Evolutionary conservation across 1,140 invertebrate species (phyloP), one percentile per base, ranked within the genome.

Genomic region (Euglossa dilemma): DNA sequence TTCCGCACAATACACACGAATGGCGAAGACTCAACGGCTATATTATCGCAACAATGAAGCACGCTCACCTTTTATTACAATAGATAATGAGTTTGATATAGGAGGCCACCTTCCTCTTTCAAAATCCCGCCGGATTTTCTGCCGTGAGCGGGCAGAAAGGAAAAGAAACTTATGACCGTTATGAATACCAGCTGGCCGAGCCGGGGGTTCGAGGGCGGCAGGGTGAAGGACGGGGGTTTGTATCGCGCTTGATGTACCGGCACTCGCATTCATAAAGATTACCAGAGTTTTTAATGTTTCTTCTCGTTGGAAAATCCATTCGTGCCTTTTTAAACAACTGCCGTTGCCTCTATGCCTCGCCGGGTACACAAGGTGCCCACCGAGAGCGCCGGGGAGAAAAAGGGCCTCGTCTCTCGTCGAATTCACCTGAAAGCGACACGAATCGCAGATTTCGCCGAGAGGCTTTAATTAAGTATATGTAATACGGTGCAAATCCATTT

Each of bases 81-180:
- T 83, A 63, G 81, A 83, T 83, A 83, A 83, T 83, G 81, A 83
- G 81, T 83, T 78, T 83, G 81, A 78, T 83, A 83, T 83, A 83
- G 75, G 74, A 43, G 56, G 47, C 74, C 64, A 61, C 63, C 72
- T 36, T 43, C 57, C 59, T 54, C 59, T 81, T 70, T 83, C 75
- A n/a, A 77, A 83, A 83, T 83, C 74, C 80, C 56, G 81, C 75
- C 73, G 81, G 81, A 78, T 83, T 78, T 78, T 83, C 81, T 71
- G 66, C 56, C 81, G 81, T 28, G 36, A 47, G 23, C 25, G 18
- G 23, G 71, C 66, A 63, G 66, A 78, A 83, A 83, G 75, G 56
- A 83, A 56, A 70, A 78, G 80, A 77, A 83, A 82, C 80, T 76
- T 76, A 82, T 59, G 80, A 70, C 25, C 81, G 56, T 56, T 71